Conservation (phyloP, 2,888 invertebrate species). For the Polyommatus icarus region DNA sequence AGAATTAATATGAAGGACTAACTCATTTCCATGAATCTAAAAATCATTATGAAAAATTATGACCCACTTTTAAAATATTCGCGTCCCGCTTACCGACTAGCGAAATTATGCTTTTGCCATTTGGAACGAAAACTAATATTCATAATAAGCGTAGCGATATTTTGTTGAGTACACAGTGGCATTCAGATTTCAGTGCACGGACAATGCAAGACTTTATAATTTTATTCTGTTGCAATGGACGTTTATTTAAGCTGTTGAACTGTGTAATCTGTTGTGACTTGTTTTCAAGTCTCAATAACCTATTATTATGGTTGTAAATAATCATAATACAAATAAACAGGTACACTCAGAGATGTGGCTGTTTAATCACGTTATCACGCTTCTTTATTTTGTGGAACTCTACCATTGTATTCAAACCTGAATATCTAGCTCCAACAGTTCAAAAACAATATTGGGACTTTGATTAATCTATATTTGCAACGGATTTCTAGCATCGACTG, state of each 20-base stretch:
- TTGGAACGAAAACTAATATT: conserved; percentile 15
- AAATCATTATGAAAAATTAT: conserved; percentile 5
- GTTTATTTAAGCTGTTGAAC: background rate
- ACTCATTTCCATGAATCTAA: background rate
- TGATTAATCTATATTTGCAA: background rate
- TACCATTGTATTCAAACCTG: background rate
- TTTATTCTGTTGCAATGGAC: background rate
- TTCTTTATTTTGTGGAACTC: background rate
- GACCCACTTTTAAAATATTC: conserved; percentile 21
- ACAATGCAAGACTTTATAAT: background rate
- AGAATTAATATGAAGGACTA: background rate
- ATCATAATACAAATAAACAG: background rate
- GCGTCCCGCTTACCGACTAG: conserved; percentile 7
- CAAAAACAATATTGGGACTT: background rate
- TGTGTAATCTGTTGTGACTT: no score
- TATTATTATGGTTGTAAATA: no score
- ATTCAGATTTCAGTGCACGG: background rate
- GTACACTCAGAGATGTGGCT: background rate
- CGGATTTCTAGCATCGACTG: background rate
- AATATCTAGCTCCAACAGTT: background rate
- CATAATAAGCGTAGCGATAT: background rate
- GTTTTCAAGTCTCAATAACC: no score
- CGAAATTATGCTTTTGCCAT: conserved; percentile 10
- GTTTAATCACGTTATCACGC: background rate
- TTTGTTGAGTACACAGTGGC: background rate